phyloP scores from a whole-genome alignment of 30 jellyfish, hydroid and myxozoan species.

The Turritopsis rubra region DNA sequence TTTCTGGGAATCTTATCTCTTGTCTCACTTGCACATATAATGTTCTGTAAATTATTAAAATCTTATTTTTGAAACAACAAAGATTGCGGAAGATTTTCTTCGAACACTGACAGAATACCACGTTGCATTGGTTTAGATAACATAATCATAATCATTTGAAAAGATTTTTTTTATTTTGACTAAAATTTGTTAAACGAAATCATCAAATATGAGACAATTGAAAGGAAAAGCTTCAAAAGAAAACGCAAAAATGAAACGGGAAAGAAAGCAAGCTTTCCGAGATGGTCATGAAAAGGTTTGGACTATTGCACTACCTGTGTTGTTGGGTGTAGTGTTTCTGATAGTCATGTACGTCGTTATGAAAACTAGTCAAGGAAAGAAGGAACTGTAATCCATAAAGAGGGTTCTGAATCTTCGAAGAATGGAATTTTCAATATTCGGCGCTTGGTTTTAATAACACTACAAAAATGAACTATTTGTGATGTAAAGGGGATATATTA shows the following conservation, averaged over 20 bases:
- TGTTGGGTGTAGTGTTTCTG: slow-evolving; percentile 45
- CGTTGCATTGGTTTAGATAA: neutral
- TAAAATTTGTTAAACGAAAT: neutral
- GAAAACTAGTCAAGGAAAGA: slow-evolving; percentile 56
- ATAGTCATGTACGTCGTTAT: slow-evolving; percentile 77
- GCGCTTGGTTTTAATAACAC: neutral
- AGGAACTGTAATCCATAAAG: slow-evolving; percentile 11
- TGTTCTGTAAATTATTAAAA: neutral
- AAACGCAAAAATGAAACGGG: slow-evolving; percentile 84
- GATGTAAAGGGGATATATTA: too few species aligned
- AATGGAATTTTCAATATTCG: neutral
- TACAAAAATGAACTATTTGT: too few species aligned
- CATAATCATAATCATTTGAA: neutral
- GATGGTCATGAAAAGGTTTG: slow-evolving; percentile 54
- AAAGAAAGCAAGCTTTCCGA: slow-evolving; percentile 61
- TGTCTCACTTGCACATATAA: neutral
- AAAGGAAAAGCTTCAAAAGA: slow-evolving; percentile 94
- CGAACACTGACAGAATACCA: too few species aligned
- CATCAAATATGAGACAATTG: slow-evolving; percentile 77
- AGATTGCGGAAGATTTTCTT: slow-evolving; percentile 8
- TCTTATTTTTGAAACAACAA: neutral
- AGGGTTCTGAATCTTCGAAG: neutral
- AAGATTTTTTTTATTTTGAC: neutral
- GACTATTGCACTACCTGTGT: slow-evolving; percentile 70
- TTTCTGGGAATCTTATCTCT: neutral